phyloP scores from a whole-genome alignment of 1,140 invertebrate species.

The Pemphigus obesinymphae region DNA sequence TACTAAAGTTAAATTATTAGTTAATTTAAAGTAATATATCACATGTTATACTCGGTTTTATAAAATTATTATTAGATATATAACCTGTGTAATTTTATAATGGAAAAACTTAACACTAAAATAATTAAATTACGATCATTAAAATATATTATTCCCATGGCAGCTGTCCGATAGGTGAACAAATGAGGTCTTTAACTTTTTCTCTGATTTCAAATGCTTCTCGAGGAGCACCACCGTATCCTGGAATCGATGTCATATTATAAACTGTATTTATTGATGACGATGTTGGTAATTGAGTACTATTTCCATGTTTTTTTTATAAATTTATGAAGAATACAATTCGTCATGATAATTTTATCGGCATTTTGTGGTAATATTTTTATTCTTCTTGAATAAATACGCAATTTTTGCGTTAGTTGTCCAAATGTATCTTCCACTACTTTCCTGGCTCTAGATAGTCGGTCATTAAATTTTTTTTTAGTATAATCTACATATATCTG shows the following conservation, averaged over 20 bases:
- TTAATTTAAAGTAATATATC: neutral
- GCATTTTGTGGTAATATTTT: conserved; percentile 1
- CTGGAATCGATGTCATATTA: neutral
- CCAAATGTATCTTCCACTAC: conserved; percentile 20
- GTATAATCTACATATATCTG: neutral
- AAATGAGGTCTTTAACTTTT: conserved; percentile 10
- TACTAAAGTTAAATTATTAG: neutral
- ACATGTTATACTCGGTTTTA: neutral
- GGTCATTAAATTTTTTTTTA: conserved; percentile 7
- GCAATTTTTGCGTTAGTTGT: neutral
- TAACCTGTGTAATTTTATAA: neutral
- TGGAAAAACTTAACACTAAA: neutral
- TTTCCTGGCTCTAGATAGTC: neutral
- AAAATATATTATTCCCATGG: neutral
- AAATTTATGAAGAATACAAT: neutral
- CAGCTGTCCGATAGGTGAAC: neutral
- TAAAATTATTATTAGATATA: neutral
- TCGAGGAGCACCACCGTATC: neutral
- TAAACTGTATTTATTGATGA: neutral
- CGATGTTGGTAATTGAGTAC: neutral
- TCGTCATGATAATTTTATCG: neutral
- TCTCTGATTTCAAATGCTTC: neutral
- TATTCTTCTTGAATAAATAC: conserved; percentile 14
- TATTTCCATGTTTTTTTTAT: conserved; percentile 7
- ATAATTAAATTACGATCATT: neutral